Base-by-base conservation (phyloP, 1,140 invertebrate genomes). In the Notospermus geniculatus region DNA sequence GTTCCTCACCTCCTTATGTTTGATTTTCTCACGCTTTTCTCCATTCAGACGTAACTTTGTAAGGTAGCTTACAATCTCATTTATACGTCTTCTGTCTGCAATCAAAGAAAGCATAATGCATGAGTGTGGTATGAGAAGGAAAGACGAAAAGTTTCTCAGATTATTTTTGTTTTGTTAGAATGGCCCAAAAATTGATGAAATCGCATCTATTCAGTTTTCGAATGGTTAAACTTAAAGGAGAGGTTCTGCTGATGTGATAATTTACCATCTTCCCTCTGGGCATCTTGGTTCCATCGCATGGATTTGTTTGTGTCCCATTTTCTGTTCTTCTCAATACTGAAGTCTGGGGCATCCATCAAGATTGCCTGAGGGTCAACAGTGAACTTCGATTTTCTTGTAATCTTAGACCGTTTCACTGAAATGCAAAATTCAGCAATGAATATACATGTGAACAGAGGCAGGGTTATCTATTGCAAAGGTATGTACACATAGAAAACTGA, bases 231-330 rank as follows among this genome's bases (percentile, higher is more conserved):
- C 32, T 9, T 2, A 36, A 59, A 15, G 22, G 15, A 9, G 22
- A 15, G n/a, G 29, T 32, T 29, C 45, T n/a, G 17, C 17, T 53
- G 39, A 1, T 17, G n/a, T n/a, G n/a, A n/a, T n/a, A 9, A 43
- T 60, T 29, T 66, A 80, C 79, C 80, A 70, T 82, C 80, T 59
- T 81, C 74, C 63, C 80, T 71, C 64, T 82, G 80, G 15, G 78
- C 73, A 70, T 82, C 80, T 57, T 82, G 80, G 57, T 82, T 82
- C 58, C 74, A 80, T 30, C 80, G 65, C 64, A 79, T 71, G 1
- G 79, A 80, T 22, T 74, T 68, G 22, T 70, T 69, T 11, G 70
- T 69, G 61, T 81, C 79, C 80, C 80, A 82, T 7, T 73, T 75
- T 11, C 69, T 74, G 53, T 76, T 79, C 63, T 79, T 77, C 1